phyloP scores from a whole-genome alignment of 2,113 vertebrate genomes.

The Sander lucioperca region DNA sequence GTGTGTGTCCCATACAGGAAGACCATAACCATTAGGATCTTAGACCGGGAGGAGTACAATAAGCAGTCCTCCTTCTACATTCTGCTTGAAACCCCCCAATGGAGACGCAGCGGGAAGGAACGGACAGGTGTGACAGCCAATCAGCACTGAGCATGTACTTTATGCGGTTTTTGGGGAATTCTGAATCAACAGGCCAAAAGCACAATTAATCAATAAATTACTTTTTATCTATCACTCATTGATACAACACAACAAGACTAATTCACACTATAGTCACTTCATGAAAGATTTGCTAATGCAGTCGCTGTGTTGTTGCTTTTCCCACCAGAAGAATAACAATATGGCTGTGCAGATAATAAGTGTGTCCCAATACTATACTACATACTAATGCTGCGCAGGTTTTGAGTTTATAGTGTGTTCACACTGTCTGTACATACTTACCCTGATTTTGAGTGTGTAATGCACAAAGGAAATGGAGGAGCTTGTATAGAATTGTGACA shows the following conservation, averaged over 20 bases:
- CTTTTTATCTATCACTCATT: background rate
- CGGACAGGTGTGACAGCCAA: constrained; percentile 95
- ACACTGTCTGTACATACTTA: too few species aligned
- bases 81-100: constrained; percentile 93
- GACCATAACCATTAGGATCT: constrained; percentile 95
- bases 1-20: constrained; percentile 97
- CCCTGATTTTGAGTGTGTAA: too few species aligned
- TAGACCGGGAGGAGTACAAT: constrained; percentile 99
- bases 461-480: too few species aligned
- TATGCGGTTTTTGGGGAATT: constrained; percentile 4
- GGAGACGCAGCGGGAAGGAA: constrained; percentile 91
- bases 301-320: background rate
- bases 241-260: background rate
- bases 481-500: background rate
- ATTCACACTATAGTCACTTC: background rate
- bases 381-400: background rate
- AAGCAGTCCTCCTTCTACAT: constrained; percentile 99
- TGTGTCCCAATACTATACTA: background rate
- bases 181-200: constrained; percentile 52
- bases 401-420: background rate
- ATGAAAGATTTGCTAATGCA: background rate
- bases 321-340: background rate
- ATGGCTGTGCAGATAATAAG: background rate
- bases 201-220: background rate
- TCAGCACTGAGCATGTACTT: constrained; percentile 42